Base-by-base conservation (phyloP, 2,113 vertebrate genomes). In the Cichladusa arquata region DNA sequence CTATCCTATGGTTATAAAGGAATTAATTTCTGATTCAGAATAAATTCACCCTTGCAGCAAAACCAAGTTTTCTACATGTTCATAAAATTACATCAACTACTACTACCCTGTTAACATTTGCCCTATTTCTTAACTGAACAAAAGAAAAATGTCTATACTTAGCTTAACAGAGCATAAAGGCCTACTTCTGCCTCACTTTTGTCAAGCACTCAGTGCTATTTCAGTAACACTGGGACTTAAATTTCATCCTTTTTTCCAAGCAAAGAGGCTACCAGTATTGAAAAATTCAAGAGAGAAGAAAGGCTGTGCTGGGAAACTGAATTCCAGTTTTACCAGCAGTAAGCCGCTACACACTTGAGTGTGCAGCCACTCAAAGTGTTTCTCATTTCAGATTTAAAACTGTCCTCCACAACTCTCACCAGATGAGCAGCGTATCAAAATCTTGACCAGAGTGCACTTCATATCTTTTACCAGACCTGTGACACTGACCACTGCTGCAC, bases 101-200 rank as follows among this genome's bases (percentile, higher is more conserved):
- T 44, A 84, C 36, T 29, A 81, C 11, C 25, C 54, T 54, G 28
- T 38, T 61, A 86, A 42, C 33, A 78, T 47, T 54, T 14, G 13
- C 38, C 44, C 20, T n/a, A 31, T 78, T 87, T 81, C 64, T 79
- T 74, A 56, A 53, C 15, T 15, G 28, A 82, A 57, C n/a, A 88
- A 77, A 54, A 69, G 51, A 73, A 50, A 66, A 67, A 34, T 4
- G 8, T n/a, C 57, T 71, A 40, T 42, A 65, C 14, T 36, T 31
- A 56, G n/a, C 54, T 88, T 66, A 31, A 86, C 12, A 25, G 11
- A 61, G 22, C 42, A 67, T 83, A 61, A 76, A 88, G n/a, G 31
- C 26, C 45, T 88, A 26, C 40, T 82, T 88, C 80, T 91, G 45
- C 50, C 81, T 87, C 51, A 65, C 73, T 84, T 87, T 19, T 65